Percentiles rank a stretch among this genome's conserved stretches.
Conservation (phyloP, 1,140 invertebrate genomes). For the Sweltsa coloradensis region DNA sequence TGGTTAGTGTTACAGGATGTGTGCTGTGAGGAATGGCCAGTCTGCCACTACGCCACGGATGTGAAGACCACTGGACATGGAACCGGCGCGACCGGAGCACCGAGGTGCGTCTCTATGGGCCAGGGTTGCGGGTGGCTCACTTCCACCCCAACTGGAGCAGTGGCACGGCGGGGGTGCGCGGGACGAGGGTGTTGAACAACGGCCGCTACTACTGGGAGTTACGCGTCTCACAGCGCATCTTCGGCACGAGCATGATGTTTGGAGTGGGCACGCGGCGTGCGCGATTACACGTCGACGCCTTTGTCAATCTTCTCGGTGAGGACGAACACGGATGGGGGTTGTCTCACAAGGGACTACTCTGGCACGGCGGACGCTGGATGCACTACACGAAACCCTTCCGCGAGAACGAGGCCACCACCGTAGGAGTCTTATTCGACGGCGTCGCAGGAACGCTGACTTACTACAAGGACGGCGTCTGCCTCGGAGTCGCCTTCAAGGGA, state of each 20-base stretch:
- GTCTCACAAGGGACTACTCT: constrained; percentile 58
- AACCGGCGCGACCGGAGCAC: constrained; percentile 44
- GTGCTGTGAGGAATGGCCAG: too few relatives aligned
- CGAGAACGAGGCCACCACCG: constrained; percentile 50
- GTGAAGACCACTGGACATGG: constrained; percentile 54
- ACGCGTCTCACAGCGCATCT: constrained; percentile 47
- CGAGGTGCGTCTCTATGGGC: constrained; percentile 45
- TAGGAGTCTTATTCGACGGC: constrained; percentile 48
- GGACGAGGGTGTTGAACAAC: constrained; percentile 47
- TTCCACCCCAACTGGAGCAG: constrained; percentile 70
- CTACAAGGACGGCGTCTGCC: constrained; percentile 53
- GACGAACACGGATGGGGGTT: constrained; percentile 58
- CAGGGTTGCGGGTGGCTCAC: constrained; percentile 34
- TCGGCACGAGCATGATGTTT: constrained; percentile 69
- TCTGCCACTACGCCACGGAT: constrained; percentile 31
- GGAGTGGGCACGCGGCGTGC: constrained; percentile 52
- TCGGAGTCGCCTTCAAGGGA: constrained; percentile 43
- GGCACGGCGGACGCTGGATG: constrained; percentile 47
- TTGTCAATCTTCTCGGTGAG: constrained; percentile 57
- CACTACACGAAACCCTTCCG: constrained; percentile 53
- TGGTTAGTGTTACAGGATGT: too few relatives aligned
- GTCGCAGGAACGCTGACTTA: constrained; percentile 54
- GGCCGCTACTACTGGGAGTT: constrained; percentile 49
- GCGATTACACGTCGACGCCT: constrained; percentile 48
- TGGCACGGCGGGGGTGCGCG: constrained; percentile 55